Evolutionary conservation across 2,797 vertebrate genomes (phyloP).

Genomic region (Salmo trutta): DNA sequence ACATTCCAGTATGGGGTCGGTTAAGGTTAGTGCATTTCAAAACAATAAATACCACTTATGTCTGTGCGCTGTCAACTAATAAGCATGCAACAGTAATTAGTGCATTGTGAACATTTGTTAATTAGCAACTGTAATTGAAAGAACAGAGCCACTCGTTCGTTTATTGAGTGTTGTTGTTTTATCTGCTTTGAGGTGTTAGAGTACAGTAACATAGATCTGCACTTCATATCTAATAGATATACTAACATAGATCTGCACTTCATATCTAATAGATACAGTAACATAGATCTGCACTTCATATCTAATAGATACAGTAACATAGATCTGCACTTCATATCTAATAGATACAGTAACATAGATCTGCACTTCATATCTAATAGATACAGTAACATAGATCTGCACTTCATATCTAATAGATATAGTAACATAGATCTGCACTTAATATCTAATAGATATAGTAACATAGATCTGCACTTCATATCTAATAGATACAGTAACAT

Average conservation of each 20-base stretch:
- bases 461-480: no score
- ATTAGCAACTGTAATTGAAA: slow-evolving; percentile 16
- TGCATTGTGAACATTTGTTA: slow-evolving; percentile 23
- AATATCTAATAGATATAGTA: no score
- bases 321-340: no score
- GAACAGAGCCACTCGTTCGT: slow-evolving; percentile 11
- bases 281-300: background rate
- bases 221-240: background rate
- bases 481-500: no score
- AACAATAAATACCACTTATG: slow-evolving; percentile 1
- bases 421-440: no score
- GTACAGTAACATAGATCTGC: background rate
- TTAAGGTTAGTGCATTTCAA: background rate
- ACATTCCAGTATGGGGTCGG: background rate
- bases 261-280: background rate
- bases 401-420: no score
- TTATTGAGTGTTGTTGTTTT: slow-evolving; percentile 11
- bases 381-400: no score
- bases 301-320: background rate
- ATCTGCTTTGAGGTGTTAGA: slow-evolving; percentile 3
- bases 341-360: no score
- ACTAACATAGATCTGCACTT: no score
- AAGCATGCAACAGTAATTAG: slow-evolving; percentile 23
- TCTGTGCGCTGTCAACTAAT: slow-evolving; percentile 17
- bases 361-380: no score